phyloP scores from a whole-genome alignment of 2,797 vertebrate genomes.

The Artibeus lituratus region DNA sequence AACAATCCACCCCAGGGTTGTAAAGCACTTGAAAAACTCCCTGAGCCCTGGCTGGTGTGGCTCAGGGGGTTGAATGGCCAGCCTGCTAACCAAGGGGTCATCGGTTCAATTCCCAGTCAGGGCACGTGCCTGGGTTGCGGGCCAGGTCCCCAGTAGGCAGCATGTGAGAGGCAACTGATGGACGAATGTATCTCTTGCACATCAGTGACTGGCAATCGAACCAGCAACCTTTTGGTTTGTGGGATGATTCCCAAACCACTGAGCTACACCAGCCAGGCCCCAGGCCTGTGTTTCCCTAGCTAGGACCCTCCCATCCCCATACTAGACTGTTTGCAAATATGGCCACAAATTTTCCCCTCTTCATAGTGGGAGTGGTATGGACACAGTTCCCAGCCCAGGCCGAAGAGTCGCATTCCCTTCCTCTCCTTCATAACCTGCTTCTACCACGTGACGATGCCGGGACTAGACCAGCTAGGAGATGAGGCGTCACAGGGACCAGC shows the following conservation, averaged over 20 bases:
- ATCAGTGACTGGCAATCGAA: too few relatives aligned
- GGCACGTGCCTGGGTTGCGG: too few relatives aligned
- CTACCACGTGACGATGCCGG: not conserved
- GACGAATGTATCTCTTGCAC: too few relatives aligned
- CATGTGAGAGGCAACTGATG: too few relatives aligned
- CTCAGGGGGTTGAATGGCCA: too few relatives aligned
- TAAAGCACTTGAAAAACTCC: not conserved
- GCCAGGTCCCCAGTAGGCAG: too few relatives aligned
- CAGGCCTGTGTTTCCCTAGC: not conserved
- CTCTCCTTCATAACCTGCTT: not conserved
- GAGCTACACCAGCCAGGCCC: not conserved
- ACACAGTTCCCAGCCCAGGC: not conserved
- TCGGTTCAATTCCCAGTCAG: too few relatives aligned
- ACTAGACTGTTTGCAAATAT: not conserved
- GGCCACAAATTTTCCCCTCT: not conserved
- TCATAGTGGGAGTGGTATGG: not conserved
- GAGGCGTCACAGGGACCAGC: not conserved
- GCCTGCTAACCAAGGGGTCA: too few relatives aligned
- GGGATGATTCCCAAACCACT: not conserved
- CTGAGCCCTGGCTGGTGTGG: too few relatives aligned
- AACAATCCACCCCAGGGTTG: not conserved
- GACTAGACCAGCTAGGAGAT: not conserved
- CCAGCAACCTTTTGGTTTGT: not conserved
- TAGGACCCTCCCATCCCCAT: accelerated
- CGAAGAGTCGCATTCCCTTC: not conserved